Evolutionary conservation across 2,113 vertebrate genomes (phyloP).

Genomic region (Prinia subflava): DNA sequence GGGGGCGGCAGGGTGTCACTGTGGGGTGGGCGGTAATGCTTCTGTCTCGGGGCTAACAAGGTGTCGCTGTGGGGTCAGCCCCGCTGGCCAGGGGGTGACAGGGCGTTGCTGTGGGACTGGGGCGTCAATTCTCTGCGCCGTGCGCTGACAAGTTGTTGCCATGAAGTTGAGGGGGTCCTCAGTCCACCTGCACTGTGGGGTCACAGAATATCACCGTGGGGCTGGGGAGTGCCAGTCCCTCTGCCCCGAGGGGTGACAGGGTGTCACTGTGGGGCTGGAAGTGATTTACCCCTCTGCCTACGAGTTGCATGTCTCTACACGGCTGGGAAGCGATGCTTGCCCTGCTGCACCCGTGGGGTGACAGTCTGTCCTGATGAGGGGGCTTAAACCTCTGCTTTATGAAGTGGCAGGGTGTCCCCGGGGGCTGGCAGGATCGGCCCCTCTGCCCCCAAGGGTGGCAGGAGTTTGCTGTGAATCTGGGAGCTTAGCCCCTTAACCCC

Average conservation of each 20-base stretch:
- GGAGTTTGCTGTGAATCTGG: neutral
- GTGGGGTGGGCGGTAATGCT: neutral
- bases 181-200: rapidly evolving
- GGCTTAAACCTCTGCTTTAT: neutral
- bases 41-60: too few relatives aligned
- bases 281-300: rapidly evolving
- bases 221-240: neutral
- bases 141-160: neutral
- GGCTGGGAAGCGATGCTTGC: neutral
- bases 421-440: rapidly evolving
- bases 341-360: too few relatives aligned
- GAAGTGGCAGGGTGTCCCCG: neutral
- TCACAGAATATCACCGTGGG: rapidly evolving
- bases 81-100: neutral
- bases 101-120: neutral
- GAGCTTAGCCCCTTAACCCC: neutral
- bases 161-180: neutral
- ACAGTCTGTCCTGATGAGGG: neutral
- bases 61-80: neutral
- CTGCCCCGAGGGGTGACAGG: neutral
- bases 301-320: neutral
- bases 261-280: neutral
- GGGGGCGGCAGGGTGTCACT: neutral
- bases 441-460: neutral
- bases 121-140: too few relatives aligned